Conservation (phyloP, 2,888 invertebrate species). For the Dysmachus trigonus region DNA sequence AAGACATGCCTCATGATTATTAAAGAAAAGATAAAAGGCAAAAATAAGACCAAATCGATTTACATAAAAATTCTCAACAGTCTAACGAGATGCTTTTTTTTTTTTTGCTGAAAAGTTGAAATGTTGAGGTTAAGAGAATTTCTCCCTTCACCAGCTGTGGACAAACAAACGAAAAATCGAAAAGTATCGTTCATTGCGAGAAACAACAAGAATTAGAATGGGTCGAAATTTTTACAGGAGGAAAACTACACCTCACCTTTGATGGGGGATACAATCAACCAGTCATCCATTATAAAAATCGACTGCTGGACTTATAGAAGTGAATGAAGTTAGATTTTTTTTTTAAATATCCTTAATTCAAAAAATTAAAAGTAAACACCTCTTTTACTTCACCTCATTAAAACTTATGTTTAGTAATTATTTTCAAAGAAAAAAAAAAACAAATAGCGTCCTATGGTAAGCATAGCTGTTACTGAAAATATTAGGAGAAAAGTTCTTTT, state of each 20-base stretch:
- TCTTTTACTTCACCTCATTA: not conserved
- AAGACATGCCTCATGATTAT: not conserved
- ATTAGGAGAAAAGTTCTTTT: conserved; percentile 34
- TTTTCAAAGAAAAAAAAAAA: not conserved
- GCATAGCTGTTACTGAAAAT: not conserved
- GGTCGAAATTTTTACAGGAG: not conserved
- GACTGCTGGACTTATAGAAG: not conserved
- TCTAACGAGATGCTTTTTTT: not conserved
- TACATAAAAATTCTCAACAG: not conserved
- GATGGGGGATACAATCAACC: not conserved
- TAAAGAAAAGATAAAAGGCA: not conserved
- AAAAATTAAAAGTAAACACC: not conserved
- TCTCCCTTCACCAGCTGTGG: not conserved
- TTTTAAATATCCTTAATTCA: not conserved
- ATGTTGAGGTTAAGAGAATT: too few species aligned
- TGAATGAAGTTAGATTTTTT: not conserved
- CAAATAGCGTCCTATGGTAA: not conserved
- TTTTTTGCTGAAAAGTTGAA: not conserved
- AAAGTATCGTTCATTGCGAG: too few species aligned
- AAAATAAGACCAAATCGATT: not conserved
- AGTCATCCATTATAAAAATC: not conserved
- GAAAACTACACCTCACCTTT: not conserved
- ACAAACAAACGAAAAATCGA: not conserved
- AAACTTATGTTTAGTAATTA: not conserved
- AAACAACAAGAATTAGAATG: too few species aligned